Conservation (phyloP, 1,140 invertebrate species). For the Idris sp. region DNA sequence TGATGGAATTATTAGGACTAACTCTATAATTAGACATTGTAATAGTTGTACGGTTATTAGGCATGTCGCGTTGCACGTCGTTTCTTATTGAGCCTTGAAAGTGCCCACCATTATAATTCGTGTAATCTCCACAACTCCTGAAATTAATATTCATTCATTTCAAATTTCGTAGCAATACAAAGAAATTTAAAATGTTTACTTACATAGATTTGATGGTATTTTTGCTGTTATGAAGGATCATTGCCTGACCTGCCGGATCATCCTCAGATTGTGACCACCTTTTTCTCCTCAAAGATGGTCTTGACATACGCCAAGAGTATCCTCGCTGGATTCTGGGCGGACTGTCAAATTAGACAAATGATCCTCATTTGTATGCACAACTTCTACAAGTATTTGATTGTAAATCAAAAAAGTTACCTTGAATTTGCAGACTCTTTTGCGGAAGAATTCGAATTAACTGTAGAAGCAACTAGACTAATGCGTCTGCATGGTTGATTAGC, state of each 20-base stretch:
- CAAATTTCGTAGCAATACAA: conserved; percentile 12
- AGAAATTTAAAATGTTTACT: conserved; percentile 31
- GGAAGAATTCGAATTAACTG: conserved; percentile 68
- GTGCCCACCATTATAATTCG: conserved; percentile 84
- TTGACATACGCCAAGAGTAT: conserved; percentile 84
- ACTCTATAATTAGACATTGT: conserved; percentile 79
- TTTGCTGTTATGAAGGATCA: conserved; percentile 82
- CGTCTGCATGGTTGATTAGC: conserved; percentile 69
- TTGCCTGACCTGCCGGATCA: conserved; percentile 72
- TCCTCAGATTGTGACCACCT: conserved; percentile 76
- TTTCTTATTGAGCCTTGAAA: conserved; percentile 80
- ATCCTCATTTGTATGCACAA: too few species aligned
- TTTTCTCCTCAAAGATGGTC: conserved; percentile 82
- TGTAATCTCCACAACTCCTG: conserved; percentile 81
- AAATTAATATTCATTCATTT: conserved; percentile 42
- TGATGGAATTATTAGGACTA: conserved; percentile 86
- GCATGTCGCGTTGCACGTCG: conserved; percentile 83
- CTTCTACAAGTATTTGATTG: too few species aligned
- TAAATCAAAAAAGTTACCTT: conserved; percentile 62
- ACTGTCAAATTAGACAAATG: conserved; percentile 55
- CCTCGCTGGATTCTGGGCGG: conserved; percentile 81
- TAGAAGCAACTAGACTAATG: conserved; percentile 71
- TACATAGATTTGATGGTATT: conserved; percentile 71
- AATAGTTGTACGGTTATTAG: conserved; percentile 77
- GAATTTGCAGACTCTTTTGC: conserved; percentile 70